Evolutionary conservation across 1,140 invertebrate species (phyloP).

Genomic region (Nasonia longicornis): DNA sequence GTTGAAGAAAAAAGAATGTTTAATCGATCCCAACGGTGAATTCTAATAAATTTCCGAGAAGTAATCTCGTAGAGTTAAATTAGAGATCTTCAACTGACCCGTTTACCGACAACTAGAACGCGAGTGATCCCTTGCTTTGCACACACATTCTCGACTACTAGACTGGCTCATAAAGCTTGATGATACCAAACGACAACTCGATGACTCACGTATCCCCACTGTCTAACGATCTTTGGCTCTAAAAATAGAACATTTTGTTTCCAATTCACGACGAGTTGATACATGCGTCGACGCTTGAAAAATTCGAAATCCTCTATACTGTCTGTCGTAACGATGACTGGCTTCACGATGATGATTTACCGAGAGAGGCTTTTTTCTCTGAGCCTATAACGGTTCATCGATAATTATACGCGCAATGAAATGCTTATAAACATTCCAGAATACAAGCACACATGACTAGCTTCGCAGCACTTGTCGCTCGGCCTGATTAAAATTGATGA

Average conservation of each 20-base stretch:
- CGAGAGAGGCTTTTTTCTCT: not conserved
- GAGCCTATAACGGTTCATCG: not conserved
- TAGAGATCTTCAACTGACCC: not conserved
- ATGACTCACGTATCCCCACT: not conserved
- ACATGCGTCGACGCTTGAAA: not conserved
- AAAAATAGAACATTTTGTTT: not conserved
- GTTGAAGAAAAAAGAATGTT: too few species aligned
- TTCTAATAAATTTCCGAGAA: not conserved
- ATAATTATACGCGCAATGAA: not conserved
- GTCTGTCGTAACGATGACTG: not conserved
- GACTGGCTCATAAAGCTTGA: not conserved
- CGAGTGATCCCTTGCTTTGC: not conserved
- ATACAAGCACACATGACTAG: not conserved
- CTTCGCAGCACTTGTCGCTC: not conserved
- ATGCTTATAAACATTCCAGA: not conserved
- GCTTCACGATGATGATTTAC: not conserved
- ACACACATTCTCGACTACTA: not conserved
- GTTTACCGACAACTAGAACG: not conserved
- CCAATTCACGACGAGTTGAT: too few species aligned
- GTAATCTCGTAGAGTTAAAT: not conserved
- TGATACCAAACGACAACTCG: not conserved
- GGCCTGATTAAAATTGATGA: constrained; percentile 11
- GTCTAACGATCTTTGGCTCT: not conserved
- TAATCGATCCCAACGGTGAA: not conserved
- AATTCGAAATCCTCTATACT: not conserved